These are phyloP conservation scores for Cirrhinus mrigala DNA, from an alignment of 2,797 vertebrate species.

Conservation along the genomic window DNA sequence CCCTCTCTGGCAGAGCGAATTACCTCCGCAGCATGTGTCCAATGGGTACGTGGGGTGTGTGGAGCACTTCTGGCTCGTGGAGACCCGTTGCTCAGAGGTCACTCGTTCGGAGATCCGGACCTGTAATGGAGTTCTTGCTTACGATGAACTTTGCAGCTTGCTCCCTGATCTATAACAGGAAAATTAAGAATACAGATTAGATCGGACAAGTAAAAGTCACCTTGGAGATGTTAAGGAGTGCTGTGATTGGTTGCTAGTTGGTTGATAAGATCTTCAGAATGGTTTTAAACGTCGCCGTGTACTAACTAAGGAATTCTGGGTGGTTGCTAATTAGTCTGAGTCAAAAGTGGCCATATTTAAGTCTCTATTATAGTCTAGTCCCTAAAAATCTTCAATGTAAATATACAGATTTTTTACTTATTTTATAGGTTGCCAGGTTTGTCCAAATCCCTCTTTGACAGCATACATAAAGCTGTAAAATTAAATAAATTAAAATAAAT, in stretches of 20 bases:
- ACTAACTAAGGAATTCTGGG: background rate
- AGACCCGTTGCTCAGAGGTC: background rate
- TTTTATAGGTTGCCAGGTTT: background rate
- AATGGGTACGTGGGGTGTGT: background rate
- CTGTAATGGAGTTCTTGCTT: background rate
- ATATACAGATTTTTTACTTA: background rate
- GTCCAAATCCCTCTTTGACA: background rate
- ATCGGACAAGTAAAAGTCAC: background rate
- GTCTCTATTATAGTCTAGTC: background rate
- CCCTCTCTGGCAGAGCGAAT: conserved; percentile 11
- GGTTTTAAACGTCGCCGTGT: background rate
- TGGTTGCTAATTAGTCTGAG: too few relatives aligned
- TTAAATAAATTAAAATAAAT: too few relatives aligned
- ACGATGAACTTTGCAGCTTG: background rate
- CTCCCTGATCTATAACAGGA: background rate
- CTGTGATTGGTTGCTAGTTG: background rate
- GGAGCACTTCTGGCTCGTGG: background rate
- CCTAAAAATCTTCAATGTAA: background rate
- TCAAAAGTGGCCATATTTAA: background rate
- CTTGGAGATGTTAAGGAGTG: background rate
- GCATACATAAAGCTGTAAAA: background rate
- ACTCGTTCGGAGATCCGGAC: background rate
- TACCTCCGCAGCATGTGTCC: conserved; percentile 17
- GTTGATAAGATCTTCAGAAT: background rate
- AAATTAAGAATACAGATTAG: background rate